These are phyloP conservation scores for Aporophyla lueneburgensis DNA, from an alignment of 2,888 invertebrate genomes.

Conservation along the genomic window DNA sequence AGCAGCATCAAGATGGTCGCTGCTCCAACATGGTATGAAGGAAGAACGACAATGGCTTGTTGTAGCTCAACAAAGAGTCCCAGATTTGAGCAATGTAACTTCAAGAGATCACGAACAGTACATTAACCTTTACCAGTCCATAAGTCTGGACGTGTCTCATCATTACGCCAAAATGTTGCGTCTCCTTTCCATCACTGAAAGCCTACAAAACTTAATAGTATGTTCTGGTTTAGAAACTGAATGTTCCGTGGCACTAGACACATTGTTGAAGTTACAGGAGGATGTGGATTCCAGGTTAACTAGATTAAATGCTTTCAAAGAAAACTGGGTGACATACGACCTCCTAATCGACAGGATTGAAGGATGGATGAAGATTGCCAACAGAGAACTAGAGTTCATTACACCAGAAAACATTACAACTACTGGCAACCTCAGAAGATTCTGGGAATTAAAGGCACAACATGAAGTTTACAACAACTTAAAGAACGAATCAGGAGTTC, in stretches of 20 bases:
- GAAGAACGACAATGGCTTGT: constrained; percentile 96
- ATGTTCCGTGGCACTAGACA: constrained; percentile 93
- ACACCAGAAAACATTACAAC: constrained; percentile 92
- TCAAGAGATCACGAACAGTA: constrained; percentile 96
- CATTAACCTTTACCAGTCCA: constrained; percentile 95
- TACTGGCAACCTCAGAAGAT: constrained; percentile 94
- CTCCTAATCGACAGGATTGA: constrained; percentile 94
- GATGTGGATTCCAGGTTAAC: constrained; percentile 94
- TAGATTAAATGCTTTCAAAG: constrained; percentile 94
- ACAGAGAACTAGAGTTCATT: constrained; percentile 93
- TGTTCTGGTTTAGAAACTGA: constrained; percentile 94
- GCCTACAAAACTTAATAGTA: constrained; percentile 93
- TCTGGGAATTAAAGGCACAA: constrained; percentile 97
- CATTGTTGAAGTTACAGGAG: constrained; percentile 93
- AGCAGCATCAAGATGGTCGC: constrained; percentile 96
- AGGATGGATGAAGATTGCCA: constrained; percentile 94
- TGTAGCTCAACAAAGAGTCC: constrained; percentile 96
- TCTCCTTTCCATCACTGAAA: constrained; percentile 93
- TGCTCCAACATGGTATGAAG: constrained; percentile 95
- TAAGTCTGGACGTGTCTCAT: constrained; percentile 94
- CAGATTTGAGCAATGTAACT: constrained; percentile 95
- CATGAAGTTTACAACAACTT: constrained; percentile 96
- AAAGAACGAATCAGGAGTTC: constrained; percentile 93
- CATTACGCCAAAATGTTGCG: constrained; percentile 95
- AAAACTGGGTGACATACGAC: constrained; percentile 95